Evolutionary conservation across 2,888 invertebrate species (phyloP).

Genomic region (Amorpha juglandis): DNA sequence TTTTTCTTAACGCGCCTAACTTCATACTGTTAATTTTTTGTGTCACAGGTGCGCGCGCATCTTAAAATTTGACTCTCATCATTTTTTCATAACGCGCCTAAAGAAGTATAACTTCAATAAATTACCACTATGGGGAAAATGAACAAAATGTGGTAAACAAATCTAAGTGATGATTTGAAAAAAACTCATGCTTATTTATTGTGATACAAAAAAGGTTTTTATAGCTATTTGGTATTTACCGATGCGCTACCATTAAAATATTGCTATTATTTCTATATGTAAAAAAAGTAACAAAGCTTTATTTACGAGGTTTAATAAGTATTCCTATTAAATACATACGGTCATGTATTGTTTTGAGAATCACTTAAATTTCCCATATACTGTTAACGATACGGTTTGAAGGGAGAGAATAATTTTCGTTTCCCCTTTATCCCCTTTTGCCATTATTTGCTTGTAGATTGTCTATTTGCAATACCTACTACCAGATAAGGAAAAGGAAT

Average conservation of each 20-base stretch:
- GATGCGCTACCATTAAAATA: no score
- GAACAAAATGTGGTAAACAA: background rate
- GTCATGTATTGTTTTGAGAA: conserved; percentile 41
- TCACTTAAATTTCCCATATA: conserved; percentile 51
- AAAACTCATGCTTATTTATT: background rate
- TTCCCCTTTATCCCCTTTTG: conserved; percentile 46
- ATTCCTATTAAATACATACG: conserved; percentile 6
- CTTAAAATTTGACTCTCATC: no score
- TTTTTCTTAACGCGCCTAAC: no score
- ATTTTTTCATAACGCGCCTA: no score
- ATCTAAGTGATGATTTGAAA: background rate
- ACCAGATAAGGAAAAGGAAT: background rate
- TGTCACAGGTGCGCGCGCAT: no score
- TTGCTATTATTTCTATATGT: no score
- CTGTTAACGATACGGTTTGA: conserved; percentile 35
- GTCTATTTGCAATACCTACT: conserved; percentile 34
- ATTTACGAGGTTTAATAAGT: no score
- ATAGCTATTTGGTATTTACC: no score
- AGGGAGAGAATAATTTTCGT: conserved; percentile 52
- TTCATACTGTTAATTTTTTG: no score
- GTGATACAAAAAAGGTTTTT: no score
- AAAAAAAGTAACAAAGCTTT: no score
- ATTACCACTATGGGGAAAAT: background rate
- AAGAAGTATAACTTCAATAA: no score
- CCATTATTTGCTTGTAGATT: conserved; percentile 42